phyloP scores from a whole-genome alignment of 2,888 invertebrate genomes.

The Plemyria rubiginata region DNA sequence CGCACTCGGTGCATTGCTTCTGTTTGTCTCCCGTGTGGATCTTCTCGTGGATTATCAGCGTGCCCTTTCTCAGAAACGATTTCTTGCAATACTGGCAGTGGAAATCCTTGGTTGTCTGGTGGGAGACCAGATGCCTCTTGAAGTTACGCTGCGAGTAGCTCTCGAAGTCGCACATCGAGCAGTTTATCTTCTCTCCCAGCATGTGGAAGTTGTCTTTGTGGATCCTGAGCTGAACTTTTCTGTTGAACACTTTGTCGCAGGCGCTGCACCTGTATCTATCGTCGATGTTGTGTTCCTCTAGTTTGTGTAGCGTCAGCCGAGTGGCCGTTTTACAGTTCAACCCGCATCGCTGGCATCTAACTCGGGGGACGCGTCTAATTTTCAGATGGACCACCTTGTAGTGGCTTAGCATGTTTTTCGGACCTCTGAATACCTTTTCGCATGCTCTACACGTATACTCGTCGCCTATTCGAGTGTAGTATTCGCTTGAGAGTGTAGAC shows the following conservation, averaged over 20 bases:
- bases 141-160: not conserved
- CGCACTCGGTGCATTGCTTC: constrained; percentile 67
- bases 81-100: constrained; percentile 64
- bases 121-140: constrained; percentile 9
- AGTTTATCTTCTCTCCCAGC: constrained; percentile 31
- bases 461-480: not conserved
- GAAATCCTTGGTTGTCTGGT: constrained; percentile 13
- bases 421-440: not conserved
- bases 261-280: constrained; percentile 42
- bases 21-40: constrained; percentile 72
- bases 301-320: constrained; percentile 25
- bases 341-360: not conserved
- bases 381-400: not conserved
- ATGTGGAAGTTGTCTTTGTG: constrained; percentile 24
- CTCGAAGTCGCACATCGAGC: constrained; percentile 20
- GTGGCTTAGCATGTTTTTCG: not conserved
- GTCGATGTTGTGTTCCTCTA: constrained; percentile 42
- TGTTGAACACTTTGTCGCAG: constrained; percentile 34
- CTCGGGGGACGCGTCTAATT: not conserved
- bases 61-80: constrained; percentile 67
- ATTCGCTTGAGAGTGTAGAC: not conserved
- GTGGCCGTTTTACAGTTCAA: not conserved
- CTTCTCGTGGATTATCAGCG: constrained; percentile 62
- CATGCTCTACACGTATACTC: not conserved
- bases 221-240: not conserved